Evolutionary conservation across 2,888 invertebrate species (phyloP).

Genomic region (Dermolepida albohirtum): DNA sequence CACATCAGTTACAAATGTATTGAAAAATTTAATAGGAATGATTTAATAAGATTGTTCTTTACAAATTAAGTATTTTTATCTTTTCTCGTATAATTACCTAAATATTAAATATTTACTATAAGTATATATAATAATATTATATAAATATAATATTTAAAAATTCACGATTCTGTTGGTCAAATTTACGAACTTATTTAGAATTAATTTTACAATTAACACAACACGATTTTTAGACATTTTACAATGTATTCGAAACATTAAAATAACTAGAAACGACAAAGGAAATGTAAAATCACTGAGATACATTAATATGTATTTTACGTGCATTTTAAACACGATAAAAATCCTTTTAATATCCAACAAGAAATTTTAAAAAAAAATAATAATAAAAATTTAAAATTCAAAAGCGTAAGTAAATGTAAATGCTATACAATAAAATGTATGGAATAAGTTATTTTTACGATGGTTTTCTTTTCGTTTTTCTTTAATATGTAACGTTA

Average conservation of each 20-base stretch:
- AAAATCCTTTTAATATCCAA: neutral
- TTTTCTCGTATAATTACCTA: constrained; percentile 14
- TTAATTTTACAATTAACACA: constrained; percentile 34
- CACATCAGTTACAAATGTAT: constrained; percentile 28
- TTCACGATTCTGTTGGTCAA: constrained; percentile 37
- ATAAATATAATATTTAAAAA: constrained; percentile 26
- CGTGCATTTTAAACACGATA: too few relatives aligned
- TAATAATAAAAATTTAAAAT: constrained; percentile 1
- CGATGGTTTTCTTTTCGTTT: constrained; percentile 6
- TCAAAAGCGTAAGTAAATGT: constrained; percentile 1
- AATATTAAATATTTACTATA: constrained; percentile 12
- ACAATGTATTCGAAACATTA: constrained; percentile 16
- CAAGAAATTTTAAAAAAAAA: constrained; percentile 1
- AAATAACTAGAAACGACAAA: constrained; percentile 3
- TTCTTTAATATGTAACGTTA: constrained; percentile 3
- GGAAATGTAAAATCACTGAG: too few relatives aligned
- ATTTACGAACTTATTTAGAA: constrained; percentile 27
- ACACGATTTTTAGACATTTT: constrained; percentile 17
- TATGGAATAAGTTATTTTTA: constrained; percentile 30
- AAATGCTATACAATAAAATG: constrained; percentile 22
- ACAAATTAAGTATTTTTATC: constrained; percentile 16
- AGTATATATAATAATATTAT: constrained; percentile 2
- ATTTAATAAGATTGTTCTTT: neutral
- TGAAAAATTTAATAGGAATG: constrained; percentile 26
- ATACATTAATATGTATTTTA: too few relatives aligned